Base-by-base conservation (phyloP, 2,797 vertebrate genomes). In the Coregonus sp. region DNA sequence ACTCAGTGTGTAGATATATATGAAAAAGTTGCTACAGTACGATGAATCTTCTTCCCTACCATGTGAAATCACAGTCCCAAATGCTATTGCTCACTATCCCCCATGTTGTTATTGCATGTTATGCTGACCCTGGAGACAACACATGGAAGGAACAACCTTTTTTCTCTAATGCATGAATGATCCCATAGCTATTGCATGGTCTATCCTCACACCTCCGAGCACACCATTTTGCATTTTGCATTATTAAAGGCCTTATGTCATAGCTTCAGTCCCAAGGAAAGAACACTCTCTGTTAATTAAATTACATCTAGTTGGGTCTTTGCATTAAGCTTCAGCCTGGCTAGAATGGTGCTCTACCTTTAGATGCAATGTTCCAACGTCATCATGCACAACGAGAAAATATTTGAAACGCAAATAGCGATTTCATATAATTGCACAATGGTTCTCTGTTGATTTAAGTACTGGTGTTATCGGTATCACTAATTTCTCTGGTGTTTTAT, bases 81-180 rank as follows among this genome's bases (percentile, higher is more conserved):
- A 35, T 35, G 35, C 35, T 67, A 65, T 37, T 35, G 4, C 35
- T 35, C 4, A 35, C 35, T 35, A 35, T 35, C 3, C 35, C 35
- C 35, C 35, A 35, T 35, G 4, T 35, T 47, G 11, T 9, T 47
- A 12, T 47, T 2, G 40, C 9, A 0, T 47, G 40, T 47, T 47
- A 47, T 47, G 40, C 40, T 47, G 40, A 47, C 9, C 40, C 40
- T 47, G 40, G 40, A 12, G 40, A 47, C 40, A 47, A 47, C 40
- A 47, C 9, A 47, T 12, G 40, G 9, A 9, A 47, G 9, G 9
- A 47, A 47, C 0, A 75, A 68, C 74, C 84, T 87, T 82, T 85
- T 78, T 84, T 73, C 67, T 69, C 16, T 81, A 83, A 89, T 85
- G 35, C 78, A 76, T 83, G 84, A 77, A 50, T 61, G 82, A 89